A percentile compares a stretch with the other conserved stretches of the same genome.
These are phyloP conservation scores for Donacobius atricapilla DNA, from an alignment of 2,113 vertebrate genomes.

Conservation along the genomic window DNA sequence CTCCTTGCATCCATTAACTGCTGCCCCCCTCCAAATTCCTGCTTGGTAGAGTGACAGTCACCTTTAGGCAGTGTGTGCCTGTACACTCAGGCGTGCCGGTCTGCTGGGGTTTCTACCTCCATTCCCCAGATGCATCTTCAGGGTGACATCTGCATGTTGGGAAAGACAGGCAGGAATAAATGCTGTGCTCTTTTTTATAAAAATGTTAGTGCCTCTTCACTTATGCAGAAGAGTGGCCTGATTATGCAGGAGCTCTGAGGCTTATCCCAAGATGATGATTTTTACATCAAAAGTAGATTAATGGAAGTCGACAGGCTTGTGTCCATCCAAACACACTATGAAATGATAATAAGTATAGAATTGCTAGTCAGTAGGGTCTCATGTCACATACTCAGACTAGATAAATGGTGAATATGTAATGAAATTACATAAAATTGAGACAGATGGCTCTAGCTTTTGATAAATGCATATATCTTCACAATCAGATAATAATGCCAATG, in stretches of 20 bases:
- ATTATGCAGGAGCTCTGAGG: constrained; percentile 22
- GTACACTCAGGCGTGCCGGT: neutral
- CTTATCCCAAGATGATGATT: constrained; percentile 53
- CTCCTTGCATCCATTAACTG: neutral
- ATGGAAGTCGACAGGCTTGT: constrained; percentile 63
- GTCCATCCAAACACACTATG: constrained; percentile 50
- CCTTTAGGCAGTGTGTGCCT: neutral
- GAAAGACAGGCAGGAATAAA: neutral
- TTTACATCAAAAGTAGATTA: constrained; percentile 68
- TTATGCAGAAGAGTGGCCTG: neutral
- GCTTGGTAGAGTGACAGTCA: neutral
- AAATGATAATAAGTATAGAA: constrained; percentile 73
- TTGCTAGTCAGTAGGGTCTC: constrained; percentile 57
- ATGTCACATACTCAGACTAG: constrained; percentile 65
- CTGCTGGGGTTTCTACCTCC: neutral
- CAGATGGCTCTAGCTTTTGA: constrained; percentile 77
- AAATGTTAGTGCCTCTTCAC: neutral
- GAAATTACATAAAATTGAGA: constrained; percentile 74
- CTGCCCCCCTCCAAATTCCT: neutral
- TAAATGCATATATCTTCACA: constrained; percentile 74
- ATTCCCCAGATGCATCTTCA: neutral
- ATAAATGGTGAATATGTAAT: constrained; percentile 76
- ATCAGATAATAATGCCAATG: constrained; percentile 74
- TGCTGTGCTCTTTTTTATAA: neutral
- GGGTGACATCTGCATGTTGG: neutral